A percentile compares a stretch with the other conserved stretches of the same genome.
phyloP scores from a whole-genome alignment of 2,888 invertebrate species.

The Syrista parreyssii region DNA sequence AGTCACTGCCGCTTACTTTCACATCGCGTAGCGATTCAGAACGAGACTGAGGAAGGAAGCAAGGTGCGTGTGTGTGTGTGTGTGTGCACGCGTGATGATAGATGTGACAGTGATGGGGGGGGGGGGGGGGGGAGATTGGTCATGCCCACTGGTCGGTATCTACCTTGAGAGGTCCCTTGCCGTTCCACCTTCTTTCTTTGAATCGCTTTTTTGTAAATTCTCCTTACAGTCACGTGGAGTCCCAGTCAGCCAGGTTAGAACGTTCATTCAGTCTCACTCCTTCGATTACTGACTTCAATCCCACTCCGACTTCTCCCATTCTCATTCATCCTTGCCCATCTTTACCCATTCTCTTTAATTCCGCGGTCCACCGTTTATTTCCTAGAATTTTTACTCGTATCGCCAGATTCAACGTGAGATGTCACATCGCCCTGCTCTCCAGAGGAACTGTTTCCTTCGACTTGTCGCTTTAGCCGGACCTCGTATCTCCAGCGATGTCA shows the following conservation, averaged over 20 bases:
- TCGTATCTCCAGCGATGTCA: background rate
- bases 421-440: too few relatives aligned
- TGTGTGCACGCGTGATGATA: conserved; percentile 33
- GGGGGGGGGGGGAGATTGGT: conserved; percentile 38
- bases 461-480: background rate
- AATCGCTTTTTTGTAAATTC: conserved; percentile 14
- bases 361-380: background rate
- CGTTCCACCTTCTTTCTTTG: conserved; percentile 14
- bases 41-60: conserved; percentile 34
- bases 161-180: conserved; percentile 40
- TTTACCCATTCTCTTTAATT: background rate
- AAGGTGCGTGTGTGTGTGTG: conserved; percentile 25
- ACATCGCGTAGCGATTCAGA: conserved; percentile 41
- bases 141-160: conserved; percentile 42
- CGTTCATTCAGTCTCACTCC: conserved; percentile 2
- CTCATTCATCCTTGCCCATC: too few relatives aligned
- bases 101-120: conserved; percentile 36
- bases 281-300: too few relatives aligned
- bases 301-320: too few relatives aligned
- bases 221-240: background rate
- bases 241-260: conserved; percentile 1
- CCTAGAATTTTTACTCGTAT: background rate
- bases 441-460: too few relatives aligned
- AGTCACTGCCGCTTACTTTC: conserved; percentile 54
- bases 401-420: background rate